Conservation (phyloP, 2,797 vertebrate genomes). For the Synanceia verrucosa region DNA sequence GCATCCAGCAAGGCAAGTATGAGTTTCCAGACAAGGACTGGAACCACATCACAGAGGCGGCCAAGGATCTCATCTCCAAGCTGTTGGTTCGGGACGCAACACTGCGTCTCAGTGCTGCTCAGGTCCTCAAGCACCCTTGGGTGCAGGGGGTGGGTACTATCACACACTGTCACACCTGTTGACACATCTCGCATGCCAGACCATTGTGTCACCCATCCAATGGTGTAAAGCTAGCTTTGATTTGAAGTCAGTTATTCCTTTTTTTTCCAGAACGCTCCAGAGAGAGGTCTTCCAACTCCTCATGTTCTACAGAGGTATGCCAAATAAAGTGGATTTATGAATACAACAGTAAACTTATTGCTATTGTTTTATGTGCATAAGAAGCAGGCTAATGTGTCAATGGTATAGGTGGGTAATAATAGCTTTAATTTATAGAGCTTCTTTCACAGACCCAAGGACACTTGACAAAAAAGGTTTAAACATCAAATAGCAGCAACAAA, state of each 20-base stretch:
- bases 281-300: constrained; percentile 94
- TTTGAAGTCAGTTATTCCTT: not conserved
- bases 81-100: constrained; percentile 94
- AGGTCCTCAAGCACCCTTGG: constrained; percentile 94
- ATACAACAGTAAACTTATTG: too few relatives aligned
- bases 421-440: too few relatives aligned
- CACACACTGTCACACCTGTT: constrained; percentile 9
- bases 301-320: constrained; percentile 93
- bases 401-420: too few relatives aligned
- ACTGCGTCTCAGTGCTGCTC: constrained; percentile 91
- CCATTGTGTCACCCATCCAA: not conserved
- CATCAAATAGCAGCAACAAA: too few relatives aligned
- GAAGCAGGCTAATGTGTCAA: too few relatives aligned
- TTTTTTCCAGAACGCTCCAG: constrained; percentile 89
- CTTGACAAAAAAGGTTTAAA: too few relatives aligned
- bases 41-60: constrained; percentile 91
- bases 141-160: constrained; percentile 90
- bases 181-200: not conserved
- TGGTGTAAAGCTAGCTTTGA: not conserved
- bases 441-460: too few relatives aligned
- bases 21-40: constrained; percentile 96
- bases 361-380: too few relatives aligned
- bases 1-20: constrained; percentile 97
- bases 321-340: not conserved
- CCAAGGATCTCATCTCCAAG: constrained; percentile 97